These are phyloP conservation scores for Drosophila greeni DNA, from an alignment of 2,888 invertebrate species.

Conservation along the genomic window DNA sequence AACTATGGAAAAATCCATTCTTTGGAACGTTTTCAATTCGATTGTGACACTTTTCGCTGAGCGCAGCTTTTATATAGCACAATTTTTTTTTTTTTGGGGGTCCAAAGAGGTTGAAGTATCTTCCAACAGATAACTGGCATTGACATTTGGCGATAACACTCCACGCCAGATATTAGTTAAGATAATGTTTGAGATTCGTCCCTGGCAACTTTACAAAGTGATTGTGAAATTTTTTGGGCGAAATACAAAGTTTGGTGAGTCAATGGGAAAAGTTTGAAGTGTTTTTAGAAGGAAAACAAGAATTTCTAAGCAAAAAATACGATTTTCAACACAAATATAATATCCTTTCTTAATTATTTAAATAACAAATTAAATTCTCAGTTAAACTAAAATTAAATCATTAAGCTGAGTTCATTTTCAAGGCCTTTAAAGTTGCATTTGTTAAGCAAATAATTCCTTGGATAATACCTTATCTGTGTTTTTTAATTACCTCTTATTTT, in stretches of 20 bases:
- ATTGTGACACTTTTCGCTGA: constrained; percentile 38
- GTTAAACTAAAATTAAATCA: too few species aligned
- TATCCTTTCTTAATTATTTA: neutral
- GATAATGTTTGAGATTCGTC: constrained; percentile 28
- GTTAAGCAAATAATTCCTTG: too few species aligned
- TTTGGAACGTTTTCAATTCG: constrained; percentile 26
- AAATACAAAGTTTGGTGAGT: neutral
- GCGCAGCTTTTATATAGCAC: constrained; percentile 47
- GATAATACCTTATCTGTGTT: neutral
- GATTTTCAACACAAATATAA: too few species aligned
- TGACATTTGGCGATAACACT: constrained; percentile 48
- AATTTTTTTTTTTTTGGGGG: constrained; percentile 1
- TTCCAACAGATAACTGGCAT: constrained; percentile 46
- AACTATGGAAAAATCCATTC: constrained; percentile 45
- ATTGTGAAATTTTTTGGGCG: constrained; percentile 17
- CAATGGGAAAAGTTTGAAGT: neutral
- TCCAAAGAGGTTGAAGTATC: constrained; percentile 9
- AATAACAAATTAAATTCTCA: neutral
- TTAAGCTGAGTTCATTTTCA: neutral
- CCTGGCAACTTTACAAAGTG: constrained; percentile 10
- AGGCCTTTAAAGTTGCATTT: neutral
- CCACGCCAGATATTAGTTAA: constrained; percentile 6
- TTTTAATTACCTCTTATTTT: neutral
- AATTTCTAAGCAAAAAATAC: too few species aligned
- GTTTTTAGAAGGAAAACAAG: neutral